Evolutionary conservation across 2,888 invertebrate genomes (phyloP), one percentile per base, ranked within the genome.

Genomic region (Polyommatus icarus): DNA sequence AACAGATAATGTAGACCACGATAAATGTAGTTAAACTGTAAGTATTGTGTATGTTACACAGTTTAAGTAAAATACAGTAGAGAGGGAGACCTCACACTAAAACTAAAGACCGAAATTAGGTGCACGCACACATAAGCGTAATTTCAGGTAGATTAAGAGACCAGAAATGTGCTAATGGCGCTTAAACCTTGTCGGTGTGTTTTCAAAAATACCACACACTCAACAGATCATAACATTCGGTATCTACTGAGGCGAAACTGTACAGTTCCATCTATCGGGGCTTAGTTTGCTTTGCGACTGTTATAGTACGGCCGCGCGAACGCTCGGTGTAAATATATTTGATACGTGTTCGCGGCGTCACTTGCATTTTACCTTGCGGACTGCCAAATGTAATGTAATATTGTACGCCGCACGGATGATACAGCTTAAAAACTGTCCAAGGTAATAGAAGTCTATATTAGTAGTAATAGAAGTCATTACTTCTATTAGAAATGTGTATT

Each of bases 331-430:
- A 92, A 91, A 93, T 92, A 92, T 91, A 89, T 86, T 83, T 84
- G 83, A 85, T 87, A 88, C 84, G 86, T 88, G 88, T 89, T 90
- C 87, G 85, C 85, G 85, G 85, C 88, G 87, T 89, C 91, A 91
- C 90, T 89, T 91, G 93, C 93, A 93, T 92, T 92, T 93, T 92
- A 93, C 92, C 91, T 91, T 91, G 92, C 92, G 88, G 90, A 91
- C 93, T 93, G 93, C 93, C 93, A 94, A 93, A 94, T 91, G 87
- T 91, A 91, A 89, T 92, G 87, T 91, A 90, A 90, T 89, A 90
- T 90, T 91, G 87, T 92, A 90, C 91, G 79, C 83, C 81, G 73
- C 81, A 83, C 84, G 82, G 82, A 82, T 82, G 80, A 79, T 80
- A 76, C 59, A 59, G 46, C 6, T 10, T 67, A 20, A 59, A 8